Base-by-base conservation (phyloP, 1,140 invertebrate species). In the Drosophila bocqueti region DNA sequence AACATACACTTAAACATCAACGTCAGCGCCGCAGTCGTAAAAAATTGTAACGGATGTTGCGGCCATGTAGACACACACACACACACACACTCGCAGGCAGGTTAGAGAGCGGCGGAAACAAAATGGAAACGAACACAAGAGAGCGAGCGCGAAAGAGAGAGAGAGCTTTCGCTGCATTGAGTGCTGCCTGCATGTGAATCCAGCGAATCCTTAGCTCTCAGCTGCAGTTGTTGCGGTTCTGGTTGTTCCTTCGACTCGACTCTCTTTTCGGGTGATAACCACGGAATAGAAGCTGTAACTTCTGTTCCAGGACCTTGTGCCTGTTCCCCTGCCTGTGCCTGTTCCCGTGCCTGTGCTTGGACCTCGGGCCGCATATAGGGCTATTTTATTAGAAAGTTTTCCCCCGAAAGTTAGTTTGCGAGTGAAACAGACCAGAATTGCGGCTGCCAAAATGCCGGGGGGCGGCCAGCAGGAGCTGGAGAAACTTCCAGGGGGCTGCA, bases 1-100 rank as follows among this genome's bases (percentile, higher is more conserved):
- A 43, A 46, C 57, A 64, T 54, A 52, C 66, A 59, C 43, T 60
- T 42, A 66, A 84, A 75, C 84, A 90, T 87, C 84, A 87, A 84
- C 84, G 78, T 87, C 84, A 87, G 61, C 66, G 84, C 59, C 68
- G 63, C 52, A 87, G 84, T 87, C 84, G 84, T 87, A 87, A 87
- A 90, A 90, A 90, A 90, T 82, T 90, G 82, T 90, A 90, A 84
- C 85, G 85, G 85, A 90, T 90, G 85, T 85, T 89, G 85, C 71
- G 85, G 85, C 81, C 81, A 76, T 89, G 84, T 84, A 81, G 42
- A 50, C 60, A 52, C 40, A 61, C 54, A 67, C 71, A 63, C 31
- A 45, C 49, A n/a, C 8, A 46, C 46, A 42, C 49, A 24, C 10
- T 54, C 42, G 52, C 26, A 3, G 6, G 8, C 9, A 52, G 54